These are phyloP conservation scores for Cebidichthys violaceus DNA, from an alignment of 2,113 vertebrate genomes.

Conservation along the genomic window DNA sequence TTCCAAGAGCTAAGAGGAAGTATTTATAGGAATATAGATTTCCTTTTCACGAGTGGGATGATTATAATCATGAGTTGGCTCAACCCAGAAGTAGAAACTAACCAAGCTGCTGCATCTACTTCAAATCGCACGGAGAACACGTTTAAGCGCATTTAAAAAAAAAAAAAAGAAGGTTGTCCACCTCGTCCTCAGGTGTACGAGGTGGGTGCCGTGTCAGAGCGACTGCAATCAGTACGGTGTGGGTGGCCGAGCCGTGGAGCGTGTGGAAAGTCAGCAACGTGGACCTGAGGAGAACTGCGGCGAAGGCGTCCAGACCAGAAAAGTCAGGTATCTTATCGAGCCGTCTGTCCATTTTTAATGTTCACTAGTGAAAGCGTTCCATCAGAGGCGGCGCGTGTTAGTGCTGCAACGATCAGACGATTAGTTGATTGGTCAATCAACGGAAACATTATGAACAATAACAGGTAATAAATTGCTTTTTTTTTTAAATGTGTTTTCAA, in stretches of 20 bases:
- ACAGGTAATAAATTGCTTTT: background rate
- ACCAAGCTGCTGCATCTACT: background rate
- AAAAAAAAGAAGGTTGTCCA: background rate
- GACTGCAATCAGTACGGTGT: slow-evolving; percentile 95
- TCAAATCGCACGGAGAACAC: background rate
- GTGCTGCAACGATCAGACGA: background rate
- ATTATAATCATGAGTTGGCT: background rate
- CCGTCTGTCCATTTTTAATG: background rate
- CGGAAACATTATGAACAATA: background rate
- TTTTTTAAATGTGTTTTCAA: background rate
- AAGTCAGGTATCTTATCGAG: slow-evolving; percentile 89
- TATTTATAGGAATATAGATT: background rate
- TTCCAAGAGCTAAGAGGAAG: slow-evolving; percentile 5
- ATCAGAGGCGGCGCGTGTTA: too few relatives aligned
- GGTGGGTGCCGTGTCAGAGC: slow-evolving; percentile 94
- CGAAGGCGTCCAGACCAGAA: slow-evolving; percentile 94
- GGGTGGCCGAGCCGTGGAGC: slow-evolving; percentile 96
- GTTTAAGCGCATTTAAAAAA: too few relatives aligned
- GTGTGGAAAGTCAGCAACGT: slow-evolving; percentile 96
- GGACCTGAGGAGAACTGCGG: slow-evolving; percentile 94
- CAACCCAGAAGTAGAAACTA: background rate
- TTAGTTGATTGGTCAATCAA: background rate
- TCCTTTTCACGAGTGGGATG: background rate
- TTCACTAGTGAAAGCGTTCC: background rate
- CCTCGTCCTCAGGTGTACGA: slow-evolving; percentile 92